phyloP scores from a whole-genome alignment of 1,140 invertebrate genomes.

The Copidosoma floridanum region DNA sequence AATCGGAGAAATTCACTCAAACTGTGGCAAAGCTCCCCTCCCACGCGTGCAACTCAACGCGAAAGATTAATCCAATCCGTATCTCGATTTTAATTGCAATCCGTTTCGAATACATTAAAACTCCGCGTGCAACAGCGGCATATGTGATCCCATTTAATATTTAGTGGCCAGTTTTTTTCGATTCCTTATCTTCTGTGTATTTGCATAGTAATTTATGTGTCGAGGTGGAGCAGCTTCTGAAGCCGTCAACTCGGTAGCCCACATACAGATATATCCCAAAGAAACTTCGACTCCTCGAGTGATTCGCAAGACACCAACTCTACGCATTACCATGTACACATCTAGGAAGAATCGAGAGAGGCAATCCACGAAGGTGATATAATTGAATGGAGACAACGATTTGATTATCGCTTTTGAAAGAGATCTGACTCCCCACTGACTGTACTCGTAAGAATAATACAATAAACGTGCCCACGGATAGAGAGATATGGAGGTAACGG shows the following conservation, averaged over 20 bases:
- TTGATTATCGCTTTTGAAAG: slow-evolving; percentile 22
- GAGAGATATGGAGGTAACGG: background rate
- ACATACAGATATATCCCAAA: background rate
- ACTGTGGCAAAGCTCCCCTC: too few relatives aligned
- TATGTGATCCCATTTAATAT: slow-evolving; percentile 9
- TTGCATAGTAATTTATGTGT: slow-evolving; percentile 18
- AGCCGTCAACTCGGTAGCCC: slow-evolving; percentile 6
- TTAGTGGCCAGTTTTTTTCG: slow-evolving; percentile 11
- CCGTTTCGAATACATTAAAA: background rate
- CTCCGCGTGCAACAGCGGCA: background rate
- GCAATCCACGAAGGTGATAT: background rate
- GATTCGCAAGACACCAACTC: too few relatives aligned
- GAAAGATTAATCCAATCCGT: background rate
- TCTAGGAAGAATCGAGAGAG: too few relatives aligned
- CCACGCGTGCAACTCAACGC: too few relatives aligned
- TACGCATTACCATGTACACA: too few relatives aligned
- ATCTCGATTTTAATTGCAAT: background rate
- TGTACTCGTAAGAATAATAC: background rate
- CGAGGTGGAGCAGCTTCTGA: slow-evolving; percentile 3
- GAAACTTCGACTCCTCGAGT: slow-evolving; percentile 1
- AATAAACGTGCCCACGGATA: background rate
- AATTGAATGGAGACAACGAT: slow-evolving; percentile 22
- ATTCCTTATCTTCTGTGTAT: slow-evolving; percentile 1
- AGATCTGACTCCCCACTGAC: background rate
- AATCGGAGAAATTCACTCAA: too few relatives aligned